Base-by-base conservation (phyloP, 1,140 invertebrate species). In the Drosophila jambulina region DNA sequence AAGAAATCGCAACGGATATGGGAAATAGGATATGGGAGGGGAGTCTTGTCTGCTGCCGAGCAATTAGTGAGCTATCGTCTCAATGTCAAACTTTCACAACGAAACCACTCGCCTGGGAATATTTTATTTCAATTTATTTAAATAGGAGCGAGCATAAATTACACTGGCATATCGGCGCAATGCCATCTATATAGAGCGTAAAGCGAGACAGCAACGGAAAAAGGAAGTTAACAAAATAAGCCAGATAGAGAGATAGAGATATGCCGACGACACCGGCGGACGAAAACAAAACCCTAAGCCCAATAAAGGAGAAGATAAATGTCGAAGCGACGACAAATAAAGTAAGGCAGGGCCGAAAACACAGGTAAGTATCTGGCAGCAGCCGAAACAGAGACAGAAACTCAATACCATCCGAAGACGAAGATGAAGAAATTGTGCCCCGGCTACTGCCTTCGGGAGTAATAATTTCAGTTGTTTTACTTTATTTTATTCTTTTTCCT, bases 221-320 rank as follows among this genome's bases (percentile, higher is more conserved):
- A 81, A 88, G 84, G 84, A 88, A 88, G 84, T 88, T 90, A 88
- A 88, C 84, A 84, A 88, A 84, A 88, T 90, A 88, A 88, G 84
- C 85, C 84, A 88, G 84, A 88, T 88, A 88, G 84, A 82, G 71
- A 82, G 77, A 87, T 87, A 78, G 65, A 76, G 81, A 86, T 86
- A 83, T 68, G 80, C 48, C 80, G 80, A 77, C 75, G 51, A 53
- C 25, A 69, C 42, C 42, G 62, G 68, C 53, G 46, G 53, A 46
- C 17, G 40, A 51, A 54, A 42, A 70, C 70, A 70, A 74, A 82
- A 67, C 63, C 75, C 80, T 57, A 68, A 88, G 84, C 54, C 84
- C 83, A 87, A 87, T 87, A 87, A 88, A 87, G 70, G 77, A 83
- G 78, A 84, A 88, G 81, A 88, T 87, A 87, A 87, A 87, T 88